Conservation (phyloP, 2,888 invertebrate species). For the Dynastes tityus region DNA sequence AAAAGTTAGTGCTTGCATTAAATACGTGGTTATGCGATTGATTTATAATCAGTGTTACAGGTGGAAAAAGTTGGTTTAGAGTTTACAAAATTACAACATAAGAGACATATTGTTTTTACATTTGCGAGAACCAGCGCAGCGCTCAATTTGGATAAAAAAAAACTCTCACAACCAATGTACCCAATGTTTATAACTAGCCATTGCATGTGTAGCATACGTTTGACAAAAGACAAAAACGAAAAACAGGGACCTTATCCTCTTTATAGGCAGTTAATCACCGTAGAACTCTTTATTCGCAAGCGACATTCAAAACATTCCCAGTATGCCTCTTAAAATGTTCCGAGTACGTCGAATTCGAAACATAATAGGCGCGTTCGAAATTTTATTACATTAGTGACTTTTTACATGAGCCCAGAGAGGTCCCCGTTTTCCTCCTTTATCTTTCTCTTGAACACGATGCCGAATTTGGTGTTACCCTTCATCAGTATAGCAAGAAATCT, state of each 20-base stretch:
- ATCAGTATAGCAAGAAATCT: conserved; percentile 35
- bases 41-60: no score
- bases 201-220: conserved; percentile 20
- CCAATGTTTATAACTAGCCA: conserved; percentile 8
- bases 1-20: no score
- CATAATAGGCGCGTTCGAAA: conserved; percentile 58
- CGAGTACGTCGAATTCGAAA: conserved; percentile 58
- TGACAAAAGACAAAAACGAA: conserved; percentile 18
- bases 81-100: no score
- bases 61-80: no score
- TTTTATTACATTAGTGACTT: conserved; percentile 58
- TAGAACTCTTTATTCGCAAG: conserved; percentile 45
- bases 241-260: conserved; percentile 32
- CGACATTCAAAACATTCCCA: conserved; percentile 49
- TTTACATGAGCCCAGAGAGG: conserved; percentile 48
- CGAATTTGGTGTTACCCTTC: conserved; percentile 34
- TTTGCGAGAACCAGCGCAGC: not conserved
- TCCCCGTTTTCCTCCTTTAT: conserved; percentile 16
- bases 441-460: conserved; percentile 14
- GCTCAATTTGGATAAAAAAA: not conserved
- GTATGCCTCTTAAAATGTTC: conserved; percentile 56
- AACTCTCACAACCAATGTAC: not conserved
- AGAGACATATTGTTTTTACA: no score
- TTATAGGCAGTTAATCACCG: conserved; percentile 47
- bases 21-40: no score